A percentile compares a stretch with the other conserved stretches of the same genome.
These are phyloP conservation scores for Rhinatrema bivittatum DNA, from an alignment of 2,797 vertebrate species.

Conservation along the genomic window DNA sequence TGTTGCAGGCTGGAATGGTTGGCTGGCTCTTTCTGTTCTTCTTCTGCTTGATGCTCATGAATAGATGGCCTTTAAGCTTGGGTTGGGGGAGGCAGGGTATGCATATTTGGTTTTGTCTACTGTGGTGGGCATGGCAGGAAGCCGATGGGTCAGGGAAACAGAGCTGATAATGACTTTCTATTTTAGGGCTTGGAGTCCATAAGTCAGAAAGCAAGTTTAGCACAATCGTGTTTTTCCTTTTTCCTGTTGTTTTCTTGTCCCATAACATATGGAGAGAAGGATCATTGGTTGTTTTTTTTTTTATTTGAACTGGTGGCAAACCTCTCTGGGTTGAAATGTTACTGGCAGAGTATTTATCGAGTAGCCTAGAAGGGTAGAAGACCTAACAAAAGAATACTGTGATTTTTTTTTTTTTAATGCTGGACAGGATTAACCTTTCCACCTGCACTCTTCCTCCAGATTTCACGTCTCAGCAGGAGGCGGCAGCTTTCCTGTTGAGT, in stretches of 20 bases:
- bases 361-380: too few relatives aligned
- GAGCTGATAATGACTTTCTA: neutral
- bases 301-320: neutral
- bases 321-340: too few relatives aligned
- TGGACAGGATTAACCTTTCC: too few relatives aligned
- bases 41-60: neutral
- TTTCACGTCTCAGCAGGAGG: too few relatives aligned
- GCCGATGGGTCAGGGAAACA: constrained; percentile 1
- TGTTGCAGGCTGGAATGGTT: accelerated
- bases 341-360: too few relatives aligned
- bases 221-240: constrained; percentile 3
- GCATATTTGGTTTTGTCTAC: accelerated
- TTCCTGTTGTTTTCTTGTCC: constrained; percentile 27
- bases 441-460: too few relatives aligned
- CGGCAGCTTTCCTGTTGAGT: too few relatives aligned
- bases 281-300: constrained; percentile 6
- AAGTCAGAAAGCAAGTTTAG: neutral
- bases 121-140: constrained; percentile 9
- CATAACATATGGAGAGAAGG: constrained; percentile 7
- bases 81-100: accelerated
- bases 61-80: too few relatives aligned
- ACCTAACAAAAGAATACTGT: too few relatives aligned
- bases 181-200: neutral
- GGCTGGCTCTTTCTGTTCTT: neutral
- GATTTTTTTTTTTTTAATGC: too few relatives aligned